Conservation (phyloP, 2,113 vertebrate genomes). For the Mus musculus region DNA sequence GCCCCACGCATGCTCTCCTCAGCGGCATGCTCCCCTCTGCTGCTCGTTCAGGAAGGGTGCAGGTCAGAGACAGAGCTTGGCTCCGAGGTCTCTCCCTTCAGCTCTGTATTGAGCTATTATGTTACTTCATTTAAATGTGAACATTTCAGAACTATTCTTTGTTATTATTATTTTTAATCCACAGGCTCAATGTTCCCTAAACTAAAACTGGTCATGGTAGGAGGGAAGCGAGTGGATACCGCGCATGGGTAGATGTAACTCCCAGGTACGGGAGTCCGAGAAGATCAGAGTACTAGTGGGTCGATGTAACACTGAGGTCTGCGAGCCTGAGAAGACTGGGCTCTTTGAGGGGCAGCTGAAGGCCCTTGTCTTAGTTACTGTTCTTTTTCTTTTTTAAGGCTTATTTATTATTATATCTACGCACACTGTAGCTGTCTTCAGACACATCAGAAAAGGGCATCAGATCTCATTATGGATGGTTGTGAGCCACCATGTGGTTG, state of each 20-base stretch:
- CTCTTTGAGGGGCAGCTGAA: neutral
- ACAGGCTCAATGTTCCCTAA: neutral
- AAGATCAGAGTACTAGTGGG: neutral
- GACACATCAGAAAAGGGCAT: too few relatives aligned
- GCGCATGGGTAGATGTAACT: neutral
- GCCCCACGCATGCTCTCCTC: neutral
- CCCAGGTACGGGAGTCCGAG: neutral
- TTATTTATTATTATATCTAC: too few relatives aligned
- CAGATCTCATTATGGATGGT: too few relatives aligned
- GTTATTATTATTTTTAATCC: neutral
- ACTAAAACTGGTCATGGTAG: neutral
- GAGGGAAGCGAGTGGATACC: neutral
- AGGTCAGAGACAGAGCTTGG: neutral
- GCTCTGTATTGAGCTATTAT: neutral
- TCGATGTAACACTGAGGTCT: neutral
- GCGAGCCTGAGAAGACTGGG: neutral
- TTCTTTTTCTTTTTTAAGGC: too few relatives aligned
- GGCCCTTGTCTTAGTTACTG: neutral
- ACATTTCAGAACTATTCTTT: neutral
- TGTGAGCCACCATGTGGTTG: too few relatives aligned
- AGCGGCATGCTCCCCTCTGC: fast-evolving
- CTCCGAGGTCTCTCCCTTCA: neutral
- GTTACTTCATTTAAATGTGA: neutral
- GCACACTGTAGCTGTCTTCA: too few relatives aligned
- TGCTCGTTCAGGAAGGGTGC: neutral